Base-by-base conservation (phyloP, 2,888 invertebrate species). In the Pseudoips prasinana region DNA sequence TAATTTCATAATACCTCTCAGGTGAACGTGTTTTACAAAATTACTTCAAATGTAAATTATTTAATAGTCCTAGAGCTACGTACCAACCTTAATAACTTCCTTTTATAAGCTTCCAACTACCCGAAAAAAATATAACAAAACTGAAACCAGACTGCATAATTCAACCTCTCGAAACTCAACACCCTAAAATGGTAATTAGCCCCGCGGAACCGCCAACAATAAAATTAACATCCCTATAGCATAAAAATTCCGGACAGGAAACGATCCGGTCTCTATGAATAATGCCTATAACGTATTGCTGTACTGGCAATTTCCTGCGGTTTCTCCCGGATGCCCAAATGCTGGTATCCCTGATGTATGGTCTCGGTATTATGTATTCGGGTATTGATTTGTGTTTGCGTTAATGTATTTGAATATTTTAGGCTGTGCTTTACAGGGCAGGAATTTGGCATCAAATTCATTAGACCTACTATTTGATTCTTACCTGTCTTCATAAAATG, bases 221-320 rank as follows among this genome's bases (percentile, higher is more conserved):
- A 55, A 45, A 46, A 46, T 49, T 39, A 43, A 46, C 56, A 61
- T 56, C 47, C 38, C 43, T 40, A 43, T 51, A 43, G 33, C 41
- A 33, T 41, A 48, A 49, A 57, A 59, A 54, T 51, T 42, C 47
- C 39, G 34, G 42, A 14, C 44, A 48, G 57, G 55, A 57, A 52
- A 51, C 49, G 50, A 44, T 20, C 20, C 20, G 20, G 4, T 20
- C 20, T 20, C 58, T 43, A 57, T 58, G 58, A 67, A 71, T 71
- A 63, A 64, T 64, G 60, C 58, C 47, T 39, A 56, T 64, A 59
- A 65, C 55, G 59, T 64, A 66, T 62, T 58, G 68, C 66, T 57
- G 54, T 59, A 57, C 54, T 50, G 42, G 47, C 57, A 64, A 67
- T 72, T 62, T 70, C 66, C 70, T 67, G 46, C 33, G 39, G 51